A percentile compares a stretch with the other conserved stretches of the same genome.
Conservation (phyloP, 2,888 invertebrate species). For the Iphiclides podalirius region DNA sequence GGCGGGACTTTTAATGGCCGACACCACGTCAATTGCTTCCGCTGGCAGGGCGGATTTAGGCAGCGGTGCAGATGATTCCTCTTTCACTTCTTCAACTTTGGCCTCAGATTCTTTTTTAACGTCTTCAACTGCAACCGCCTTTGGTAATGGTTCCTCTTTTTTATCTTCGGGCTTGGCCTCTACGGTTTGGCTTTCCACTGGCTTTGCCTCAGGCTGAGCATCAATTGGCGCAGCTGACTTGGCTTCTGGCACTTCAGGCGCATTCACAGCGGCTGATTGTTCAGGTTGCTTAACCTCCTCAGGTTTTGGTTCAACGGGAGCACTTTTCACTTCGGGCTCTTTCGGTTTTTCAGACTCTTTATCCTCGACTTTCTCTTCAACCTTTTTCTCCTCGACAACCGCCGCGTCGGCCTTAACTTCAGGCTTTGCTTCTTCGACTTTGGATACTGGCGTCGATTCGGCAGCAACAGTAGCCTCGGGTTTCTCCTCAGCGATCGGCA, state of each 20-base stretch:
- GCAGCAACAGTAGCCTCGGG: conserved; percentile 44
- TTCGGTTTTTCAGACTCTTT: conserved; percentile 35
- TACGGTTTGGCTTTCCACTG: conserved; percentile 27
- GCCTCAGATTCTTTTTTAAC: conserved; percentile 41
- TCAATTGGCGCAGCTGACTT: conserved; percentile 37
- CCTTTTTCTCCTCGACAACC: conserved; percentile 36
- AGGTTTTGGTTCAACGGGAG: conserved; percentile 27
- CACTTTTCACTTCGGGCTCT: conserved; percentile 34
- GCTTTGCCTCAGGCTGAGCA: conserved; percentile 33
- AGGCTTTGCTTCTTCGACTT: conserved; percentile 37
- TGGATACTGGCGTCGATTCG: conserved; percentile 51
- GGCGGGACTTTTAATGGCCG: conserved; percentile 50
- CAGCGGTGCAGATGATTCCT: conserved; percentile 31
- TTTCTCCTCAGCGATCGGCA: conserved; percentile 81
- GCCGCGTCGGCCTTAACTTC: conserved; percentile 38
- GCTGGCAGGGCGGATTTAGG: conserved; percentile 47
- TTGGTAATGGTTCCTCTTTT: conserved; percentile 36
- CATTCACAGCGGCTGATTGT: conserved; percentile 38
- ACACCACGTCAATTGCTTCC: conserved; percentile 53
- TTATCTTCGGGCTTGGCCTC: conserved; percentile 44
- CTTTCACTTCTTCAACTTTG: conserved; percentile 50
- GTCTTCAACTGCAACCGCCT: conserved; percentile 37
- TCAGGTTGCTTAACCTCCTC: conserved; percentile 30
- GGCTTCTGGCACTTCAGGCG: conserved; percentile 38
- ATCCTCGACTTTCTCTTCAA: conserved; percentile 37